A percentile compares a stretch with the other conserved stretches of the same genome.
phyloP scores from a whole-genome alignment of 1,140 invertebrate species.

The Panulirus ornatus region DNA sequence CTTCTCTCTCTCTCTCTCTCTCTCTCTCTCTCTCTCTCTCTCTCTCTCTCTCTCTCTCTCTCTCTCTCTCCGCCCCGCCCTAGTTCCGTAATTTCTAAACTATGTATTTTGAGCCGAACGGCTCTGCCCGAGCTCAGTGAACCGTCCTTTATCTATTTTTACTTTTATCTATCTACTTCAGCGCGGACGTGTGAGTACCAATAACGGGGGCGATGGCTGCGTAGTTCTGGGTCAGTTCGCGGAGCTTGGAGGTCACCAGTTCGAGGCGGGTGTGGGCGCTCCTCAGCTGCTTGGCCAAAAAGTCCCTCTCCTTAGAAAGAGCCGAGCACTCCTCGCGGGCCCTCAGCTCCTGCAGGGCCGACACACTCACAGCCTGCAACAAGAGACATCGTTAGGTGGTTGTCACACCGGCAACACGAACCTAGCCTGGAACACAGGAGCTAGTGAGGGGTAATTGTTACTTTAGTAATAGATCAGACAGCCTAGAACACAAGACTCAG shows the following conservation, averaged over 20 bases:
- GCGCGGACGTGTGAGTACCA: too few relatives aligned
- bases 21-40: neutral
- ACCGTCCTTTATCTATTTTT: neutral
- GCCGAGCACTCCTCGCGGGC: neutral
- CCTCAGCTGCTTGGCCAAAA: slow-evolving; percentile 4
- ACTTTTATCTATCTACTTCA: neutral
- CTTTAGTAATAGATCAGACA: too few relatives aligned
- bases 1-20: neutral
- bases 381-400: too few relatives aligned
- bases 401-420: too few relatives aligned
- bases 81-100: neutral
- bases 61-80: neutral
- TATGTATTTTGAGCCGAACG: too few relatives aligned
- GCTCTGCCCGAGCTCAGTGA: too few relatives aligned
- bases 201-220: slow-evolving; percentile 58
- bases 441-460: too few relatives aligned
- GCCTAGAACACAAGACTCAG: too few relatives aligned
- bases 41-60: neutral
- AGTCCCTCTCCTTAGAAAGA: slow-evolving; percentile 10
- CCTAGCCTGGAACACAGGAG: too few relatives aligned
- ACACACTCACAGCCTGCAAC: neutral
- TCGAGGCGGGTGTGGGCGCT: neutral
- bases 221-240: slow-evolving; percentile 48
- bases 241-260: slow-evolving; percentile 15
- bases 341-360: neutral